Conservation (phyloP, 2,797 vertebrate genomes). For the Peromyscus eremicus region DNA sequence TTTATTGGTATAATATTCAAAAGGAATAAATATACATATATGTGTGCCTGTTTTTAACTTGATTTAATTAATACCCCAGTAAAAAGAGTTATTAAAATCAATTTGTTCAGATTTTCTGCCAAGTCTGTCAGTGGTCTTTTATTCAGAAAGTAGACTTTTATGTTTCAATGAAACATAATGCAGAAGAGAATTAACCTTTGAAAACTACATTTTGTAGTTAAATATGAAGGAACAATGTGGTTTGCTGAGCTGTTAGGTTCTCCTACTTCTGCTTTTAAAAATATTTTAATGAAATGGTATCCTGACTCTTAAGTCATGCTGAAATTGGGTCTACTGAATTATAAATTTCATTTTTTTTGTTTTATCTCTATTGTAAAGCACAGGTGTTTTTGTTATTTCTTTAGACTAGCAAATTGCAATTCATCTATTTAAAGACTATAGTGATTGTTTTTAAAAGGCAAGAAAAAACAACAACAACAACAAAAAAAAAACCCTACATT, state of each 20-base stretch:
- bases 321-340: not conserved
- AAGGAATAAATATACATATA: not conserved
- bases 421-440: conserved; percentile 8
- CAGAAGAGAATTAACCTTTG: conserved; percentile 31
- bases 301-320: conserved; percentile 53
- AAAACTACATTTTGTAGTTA: conserved; percentile 56
- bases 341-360: not conserved
- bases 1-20: conserved; percentile 61
- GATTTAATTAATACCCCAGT: conserved; percentile 70
- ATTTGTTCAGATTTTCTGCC: conserved; percentile 54
- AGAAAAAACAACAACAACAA: not conserved
- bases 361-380: conserved; percentile 51
- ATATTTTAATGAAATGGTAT: conserved; percentile 65
- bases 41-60: conserved; percentile 63
- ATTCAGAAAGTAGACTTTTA: conserved; percentile 37
- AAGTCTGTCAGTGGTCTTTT: conserved; percentile 64
- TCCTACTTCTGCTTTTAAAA: not conserved
- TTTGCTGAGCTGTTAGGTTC: conserved; percentile 35
- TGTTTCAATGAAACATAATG: conserved; percentile 59
- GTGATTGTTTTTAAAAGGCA: not conserved
- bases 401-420: not conserved
- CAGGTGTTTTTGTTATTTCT: conserved; percentile 60
- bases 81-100: conserved; percentile 69
- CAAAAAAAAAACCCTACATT: not conserved
- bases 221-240: conserved; percentile 65